phyloP scores from a whole-genome alignment of 2,888 invertebrate genomes.

The Fissipunctia ypsillon region DNA sequence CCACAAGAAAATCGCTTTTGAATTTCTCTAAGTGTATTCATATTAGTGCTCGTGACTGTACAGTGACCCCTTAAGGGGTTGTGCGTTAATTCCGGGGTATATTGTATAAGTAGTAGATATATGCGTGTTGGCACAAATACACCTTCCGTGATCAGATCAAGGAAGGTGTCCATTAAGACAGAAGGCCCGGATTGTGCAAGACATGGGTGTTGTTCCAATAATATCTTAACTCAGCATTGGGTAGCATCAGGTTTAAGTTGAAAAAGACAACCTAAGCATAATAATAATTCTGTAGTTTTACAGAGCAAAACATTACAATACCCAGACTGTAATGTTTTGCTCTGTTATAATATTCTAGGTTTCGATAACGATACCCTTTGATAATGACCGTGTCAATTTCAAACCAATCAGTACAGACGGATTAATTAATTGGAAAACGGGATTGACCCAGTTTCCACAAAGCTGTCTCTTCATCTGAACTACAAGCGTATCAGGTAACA shows the following conservation, averaged over 20 bases:
- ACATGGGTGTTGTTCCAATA: too few relatives aligned
- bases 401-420: constrained; percentile 32
- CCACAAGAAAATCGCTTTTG: too few relatives aligned
- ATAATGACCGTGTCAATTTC: constrained; percentile 23
- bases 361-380: constrained; percentile 19
- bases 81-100: too few relatives aligned
- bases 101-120: too few relatives aligned
- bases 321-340: too few relatives aligned
- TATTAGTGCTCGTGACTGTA: too few relatives aligned
- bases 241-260: neutral
- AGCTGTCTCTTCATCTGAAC: constrained; percentile 17
- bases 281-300: constrained; percentile 3
- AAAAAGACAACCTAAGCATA: neutral
- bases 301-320: neutral
- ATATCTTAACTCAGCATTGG: neutral
- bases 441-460: constrained; percentile 15
- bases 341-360: neutral
- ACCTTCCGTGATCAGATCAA: too few relatives aligned
- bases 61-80: too few relatives aligned
- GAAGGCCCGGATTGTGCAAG: too few relatives aligned
- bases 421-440: constrained; percentile 35
- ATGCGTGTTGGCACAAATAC: too few relatives aligned
- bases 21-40: too few relatives aligned
- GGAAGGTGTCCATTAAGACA: too few relatives aligned
- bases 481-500: constrained; percentile 31